Conservation (phyloP, 2,888 invertebrate species). For the Ichneumon xanthorius region DNA sequence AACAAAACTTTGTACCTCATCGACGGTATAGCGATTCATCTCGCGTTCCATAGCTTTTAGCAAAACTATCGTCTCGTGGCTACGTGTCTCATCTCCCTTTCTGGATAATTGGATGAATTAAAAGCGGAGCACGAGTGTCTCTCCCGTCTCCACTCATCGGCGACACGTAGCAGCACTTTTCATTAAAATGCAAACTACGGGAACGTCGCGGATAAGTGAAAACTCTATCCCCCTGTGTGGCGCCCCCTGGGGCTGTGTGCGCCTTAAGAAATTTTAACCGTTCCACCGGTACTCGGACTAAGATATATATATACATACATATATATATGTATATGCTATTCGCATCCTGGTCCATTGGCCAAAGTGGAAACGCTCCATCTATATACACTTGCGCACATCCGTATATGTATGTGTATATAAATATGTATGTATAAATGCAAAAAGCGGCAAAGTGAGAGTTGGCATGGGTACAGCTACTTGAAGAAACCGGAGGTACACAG, state of each 20-base stretch:
- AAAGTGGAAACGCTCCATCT: background rate
- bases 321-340: no score
- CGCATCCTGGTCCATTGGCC: constrained; percentile 11
- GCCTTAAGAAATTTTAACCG: constrained; percentile 57
- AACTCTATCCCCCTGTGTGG: constrained; percentile 44
- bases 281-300: constrained; percentile 17
- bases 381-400: background rate
- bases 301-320: background rate
- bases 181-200: constrained; percentile 67
- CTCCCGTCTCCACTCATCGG: background rate
- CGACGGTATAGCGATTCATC: constrained; percentile 12
- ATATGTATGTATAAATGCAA: background rate
- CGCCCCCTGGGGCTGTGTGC: constrained; percentile 12
- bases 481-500: constrained; percentile 48
- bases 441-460: constrained; percentile 32
- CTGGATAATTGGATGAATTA: constrained; percentile 58
- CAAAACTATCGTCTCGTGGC: constrained; percentile 28
- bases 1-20: background rate
- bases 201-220: constrained; percentile 61
- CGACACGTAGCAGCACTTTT: constrained; percentile 59
- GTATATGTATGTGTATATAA: constrained; percentile 17
- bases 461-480: constrained; percentile 35
- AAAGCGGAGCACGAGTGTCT: constrained; percentile 43
- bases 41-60: background rate
- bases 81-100: constrained; percentile 46